Conservation (phyloP, 2,113 vertebrate species). For the Perca fluviatilis region DNA sequence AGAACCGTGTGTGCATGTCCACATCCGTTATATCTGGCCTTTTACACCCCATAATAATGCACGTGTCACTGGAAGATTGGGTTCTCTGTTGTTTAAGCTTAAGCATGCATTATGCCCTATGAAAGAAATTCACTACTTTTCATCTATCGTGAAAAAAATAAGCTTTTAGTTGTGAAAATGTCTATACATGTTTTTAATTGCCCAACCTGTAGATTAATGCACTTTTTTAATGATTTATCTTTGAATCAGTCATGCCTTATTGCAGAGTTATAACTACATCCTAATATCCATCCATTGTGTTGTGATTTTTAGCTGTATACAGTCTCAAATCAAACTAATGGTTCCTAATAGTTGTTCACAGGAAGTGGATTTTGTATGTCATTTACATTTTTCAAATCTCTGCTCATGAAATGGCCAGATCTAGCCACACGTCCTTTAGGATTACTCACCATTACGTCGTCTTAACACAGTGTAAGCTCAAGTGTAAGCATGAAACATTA, state of each 20-base stretch:
- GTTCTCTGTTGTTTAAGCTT: slow-evolving; percentile 20
- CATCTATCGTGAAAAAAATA: not conserved
- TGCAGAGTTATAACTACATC: not conserved
- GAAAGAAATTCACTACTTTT: not conserved
- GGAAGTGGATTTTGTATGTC: not conserved
- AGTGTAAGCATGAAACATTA: not conserved
- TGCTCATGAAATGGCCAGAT: not conserved
- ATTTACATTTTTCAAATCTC: not conserved
- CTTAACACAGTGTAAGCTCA: not conserved
- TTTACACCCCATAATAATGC: not conserved
- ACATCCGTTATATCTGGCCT: not conserved
- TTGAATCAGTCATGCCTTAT: not conserved
- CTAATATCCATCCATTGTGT: not conserved
- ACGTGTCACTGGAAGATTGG: not conserved
- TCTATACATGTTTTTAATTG: not conserved
- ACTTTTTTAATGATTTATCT: not conserved
- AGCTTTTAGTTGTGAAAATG: slow-evolving; percentile 17
- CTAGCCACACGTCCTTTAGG: not conserved
- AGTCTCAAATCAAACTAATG: not conserved
- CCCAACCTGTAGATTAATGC: not conserved
- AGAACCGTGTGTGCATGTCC: not conserved
- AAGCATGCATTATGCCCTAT: not conserved
- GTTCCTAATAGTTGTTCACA: not conserved
- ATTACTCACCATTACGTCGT: not conserved
- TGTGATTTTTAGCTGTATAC: not conserved